Evolutionary conservation across 2,113 vertebrate species (phyloP).

Genomic region (Grammomys dolichurus): DNA sequence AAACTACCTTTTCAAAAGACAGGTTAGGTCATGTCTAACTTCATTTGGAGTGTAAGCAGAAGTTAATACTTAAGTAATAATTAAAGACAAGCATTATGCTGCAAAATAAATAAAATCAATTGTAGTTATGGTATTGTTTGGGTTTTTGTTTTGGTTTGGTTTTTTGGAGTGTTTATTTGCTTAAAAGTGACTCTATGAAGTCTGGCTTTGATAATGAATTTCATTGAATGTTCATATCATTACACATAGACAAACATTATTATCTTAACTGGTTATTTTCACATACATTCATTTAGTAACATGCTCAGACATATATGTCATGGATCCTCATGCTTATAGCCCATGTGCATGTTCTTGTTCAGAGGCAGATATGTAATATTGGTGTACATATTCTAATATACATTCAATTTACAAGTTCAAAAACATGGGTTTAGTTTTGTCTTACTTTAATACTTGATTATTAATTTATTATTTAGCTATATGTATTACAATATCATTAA

Average conservation of each 20-base stretch:
- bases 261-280: background rate
- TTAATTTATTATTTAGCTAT: background rate
- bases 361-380: background rate
- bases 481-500: background rate
- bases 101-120: conserved; percentile 47
- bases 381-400: background rate
- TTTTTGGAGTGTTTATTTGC: conserved; percentile 27
- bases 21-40: background rate
- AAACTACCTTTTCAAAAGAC: conserved; percentile 37
- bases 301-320: background rate
- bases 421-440: background rate
- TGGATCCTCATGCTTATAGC: background rate
- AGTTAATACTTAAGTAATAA: background rate
- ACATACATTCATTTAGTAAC: background rate
- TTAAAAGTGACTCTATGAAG: conserved; percentile 41
- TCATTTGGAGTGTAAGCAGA: conserved; percentile 26
- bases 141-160: background rate
- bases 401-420: conserved; percentile 39
- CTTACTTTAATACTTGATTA: background rate
- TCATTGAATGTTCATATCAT: background rate
- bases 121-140: background rate
- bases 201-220: conserved; percentile 15
- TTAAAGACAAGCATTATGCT: conserved; percentile 47
- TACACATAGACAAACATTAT: background rate
- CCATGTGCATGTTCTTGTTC: background rate